These are phyloP conservation scores for Deroplatys truncata DNA, from an alignment of 2,888 invertebrate genomes.

Conservation along the genomic window DNA sequence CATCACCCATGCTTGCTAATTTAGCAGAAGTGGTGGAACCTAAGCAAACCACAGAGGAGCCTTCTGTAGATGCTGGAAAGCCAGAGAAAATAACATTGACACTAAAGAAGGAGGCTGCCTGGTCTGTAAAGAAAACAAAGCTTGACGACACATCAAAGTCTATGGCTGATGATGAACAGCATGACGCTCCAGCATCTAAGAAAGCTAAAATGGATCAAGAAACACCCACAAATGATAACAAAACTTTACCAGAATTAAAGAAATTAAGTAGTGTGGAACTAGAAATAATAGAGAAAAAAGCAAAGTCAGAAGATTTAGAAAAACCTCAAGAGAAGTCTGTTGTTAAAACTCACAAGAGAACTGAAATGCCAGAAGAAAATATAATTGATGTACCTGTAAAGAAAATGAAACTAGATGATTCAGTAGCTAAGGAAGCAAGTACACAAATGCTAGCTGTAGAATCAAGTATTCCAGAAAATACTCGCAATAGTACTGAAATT, in stretches of 20 bases:
- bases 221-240: background rate
- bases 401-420: background rate
- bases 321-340: background rate
- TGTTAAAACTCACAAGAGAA: background rate
- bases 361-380: background rate
- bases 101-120: conserved; percentile 28
- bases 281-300: background rate
- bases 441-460: background rate
- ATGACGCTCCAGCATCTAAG: background rate
- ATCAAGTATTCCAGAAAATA: background rate
- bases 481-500: background rate
- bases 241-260: background rate
- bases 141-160: background rate
- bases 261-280: background rate
- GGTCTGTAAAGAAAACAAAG: conserved; percentile 27
- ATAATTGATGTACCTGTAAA: background rate
- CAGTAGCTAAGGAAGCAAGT: background rate
- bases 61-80: conserved; percentile 8
- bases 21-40: background rate
- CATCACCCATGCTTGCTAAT: background rate
- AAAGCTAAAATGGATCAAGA: background rate
- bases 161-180: background rate
- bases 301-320: background rate
- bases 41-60: background rate
- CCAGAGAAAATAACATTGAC: conserved; percentile 27